Base-by-base conservation (phyloP, 2,797 vertebrate species). In the Glyptemys insculpta region DNA sequence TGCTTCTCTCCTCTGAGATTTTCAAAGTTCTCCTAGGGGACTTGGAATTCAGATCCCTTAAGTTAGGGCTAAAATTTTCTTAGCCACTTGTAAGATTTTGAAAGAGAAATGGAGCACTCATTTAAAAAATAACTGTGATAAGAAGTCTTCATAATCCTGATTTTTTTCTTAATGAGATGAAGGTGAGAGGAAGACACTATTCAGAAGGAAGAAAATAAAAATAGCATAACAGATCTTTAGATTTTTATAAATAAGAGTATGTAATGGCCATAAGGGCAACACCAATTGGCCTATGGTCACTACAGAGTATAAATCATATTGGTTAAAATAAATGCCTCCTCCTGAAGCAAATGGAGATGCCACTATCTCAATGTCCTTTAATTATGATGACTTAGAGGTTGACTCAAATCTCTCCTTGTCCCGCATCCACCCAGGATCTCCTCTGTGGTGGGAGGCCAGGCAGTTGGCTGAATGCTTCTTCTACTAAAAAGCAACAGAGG, bases 181-280 rank as follows among this genome's bases (percentile, higher is more conserved):
- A 95, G 85, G 37, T 41, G 96, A 92, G 49, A 93, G 6, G n/a
- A 96, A 83, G 34, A 3, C 56, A 10, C 1, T 90, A 81, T 91
- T 57, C 29, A 78, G 50, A 85, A n/a, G 12, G 87, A 74, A 88
- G 3, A 9, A 68, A 81, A 27, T n/a, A 21, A 91, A 88, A 94
- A 95, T 1, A 2, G 79, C 34, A 85, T n/a, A 68, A 2, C 65
- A 80, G 79, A 37, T 23, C 23, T 85, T 72, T 91, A 18, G n/a
- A 1, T 44, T 81, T 90, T 88, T 85, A 65, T 86, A 50, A 79
- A 86, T 56, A 62, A 84, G 79, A 41, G 34, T 12, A 53, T 65
- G 34, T 37, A 79, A 1, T 62, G n/a, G 21, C n/a, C 81, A 86
- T 10, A 18, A 89, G 37, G 6, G 6, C 12, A 72, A 10, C 37